Percentiles rank a stretch among this genome's conserved stretches.
Conservation (phyloP, 1,140 invertebrate genomes). For the Xylocopa sonorina region DNA sequence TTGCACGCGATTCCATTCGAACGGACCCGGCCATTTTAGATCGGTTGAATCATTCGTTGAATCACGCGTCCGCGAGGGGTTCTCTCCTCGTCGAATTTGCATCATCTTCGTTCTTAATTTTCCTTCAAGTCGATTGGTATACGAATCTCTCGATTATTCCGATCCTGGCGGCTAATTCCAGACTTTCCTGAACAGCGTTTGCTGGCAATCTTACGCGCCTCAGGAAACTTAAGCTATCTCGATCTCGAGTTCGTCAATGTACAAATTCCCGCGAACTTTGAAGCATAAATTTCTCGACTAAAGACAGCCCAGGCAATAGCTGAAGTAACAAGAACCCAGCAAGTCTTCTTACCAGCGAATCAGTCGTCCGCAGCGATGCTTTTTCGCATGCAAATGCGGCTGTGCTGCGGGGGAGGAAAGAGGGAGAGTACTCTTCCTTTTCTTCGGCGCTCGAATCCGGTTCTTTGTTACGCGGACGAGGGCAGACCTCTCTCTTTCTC, state of each 20-base stretch:
- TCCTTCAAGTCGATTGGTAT: no score
- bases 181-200: no score
- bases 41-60: no score
- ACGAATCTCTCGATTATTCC: no score
- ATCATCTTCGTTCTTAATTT: neutral
- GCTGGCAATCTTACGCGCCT: no score
- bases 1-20: no score
- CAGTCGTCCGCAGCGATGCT: neutral
- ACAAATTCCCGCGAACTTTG: neutral
- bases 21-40: neutral
- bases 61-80: no score
- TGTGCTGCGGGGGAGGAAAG: conserved; percentile 23
- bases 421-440: conserved; percentile 26
- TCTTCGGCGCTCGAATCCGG: conserved; percentile 53
- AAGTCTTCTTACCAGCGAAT: neutral
- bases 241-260: no score
- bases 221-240: no score
- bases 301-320: neutral
- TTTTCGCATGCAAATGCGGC: conserved; percentile 41
- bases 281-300: neutral
- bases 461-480: conserved; percentile 60
- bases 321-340: neutral
- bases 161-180: no score
- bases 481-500: no score
- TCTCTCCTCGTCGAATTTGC: no score